Conservation (phyloP, 2,797 vertebrate genomes). For the Lacerta agilis region DNA sequence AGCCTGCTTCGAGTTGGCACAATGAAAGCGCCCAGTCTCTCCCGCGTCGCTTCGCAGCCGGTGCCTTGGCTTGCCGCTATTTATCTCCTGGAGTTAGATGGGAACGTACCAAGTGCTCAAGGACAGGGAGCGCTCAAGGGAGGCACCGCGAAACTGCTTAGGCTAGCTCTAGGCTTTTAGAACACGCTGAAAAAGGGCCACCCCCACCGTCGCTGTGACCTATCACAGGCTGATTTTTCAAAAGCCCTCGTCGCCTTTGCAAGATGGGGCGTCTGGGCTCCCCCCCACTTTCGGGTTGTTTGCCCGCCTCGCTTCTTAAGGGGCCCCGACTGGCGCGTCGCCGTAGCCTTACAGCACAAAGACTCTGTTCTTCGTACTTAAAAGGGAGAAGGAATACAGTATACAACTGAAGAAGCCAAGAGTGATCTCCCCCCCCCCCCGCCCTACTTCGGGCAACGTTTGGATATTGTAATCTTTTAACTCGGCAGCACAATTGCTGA, state of each 20-base stretch:
- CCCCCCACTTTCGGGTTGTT: neutral
- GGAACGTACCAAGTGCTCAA: slow-evolving; percentile 72
- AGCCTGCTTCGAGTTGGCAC: no score
- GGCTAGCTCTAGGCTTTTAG: neutral
- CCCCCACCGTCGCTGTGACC: neutral
- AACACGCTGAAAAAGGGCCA: neutral
- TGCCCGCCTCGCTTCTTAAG: neutral
- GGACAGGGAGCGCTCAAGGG: slow-evolving; percentile 35
- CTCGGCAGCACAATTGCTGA: no score
- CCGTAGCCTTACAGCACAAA: neutral
- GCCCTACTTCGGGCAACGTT: neutral
- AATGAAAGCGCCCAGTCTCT: no score
- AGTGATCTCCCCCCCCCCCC: no score
- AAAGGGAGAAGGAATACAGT: neutral
- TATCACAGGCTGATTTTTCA: neutral
- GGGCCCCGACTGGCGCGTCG: neutral
- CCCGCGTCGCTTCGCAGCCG: no score
- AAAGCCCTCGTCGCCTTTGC: neutral
- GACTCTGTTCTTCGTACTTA: no score
- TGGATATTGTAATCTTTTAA: neutral
- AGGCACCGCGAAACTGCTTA: neutral
- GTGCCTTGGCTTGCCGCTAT: slow-evolving; percentile 45
- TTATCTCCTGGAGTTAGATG: slow-evolving; percentile 64
- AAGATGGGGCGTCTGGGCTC: neutral
- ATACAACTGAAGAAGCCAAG: neutral